Conservation (phyloP, 2,797 vertebrate genomes). For the Neosilurus hyrtlii region DNA sequence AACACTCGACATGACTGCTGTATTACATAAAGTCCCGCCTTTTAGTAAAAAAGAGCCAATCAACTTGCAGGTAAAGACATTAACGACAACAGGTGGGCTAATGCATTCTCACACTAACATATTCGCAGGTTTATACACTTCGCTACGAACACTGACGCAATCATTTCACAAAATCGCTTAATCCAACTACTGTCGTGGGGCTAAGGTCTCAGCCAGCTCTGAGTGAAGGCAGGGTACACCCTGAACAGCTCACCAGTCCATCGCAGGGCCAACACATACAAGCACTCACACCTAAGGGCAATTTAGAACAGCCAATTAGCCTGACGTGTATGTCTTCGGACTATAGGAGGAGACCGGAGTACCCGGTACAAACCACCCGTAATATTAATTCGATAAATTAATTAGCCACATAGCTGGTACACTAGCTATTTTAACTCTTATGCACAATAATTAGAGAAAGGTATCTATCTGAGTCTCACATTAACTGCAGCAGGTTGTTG, state of each 20-base stretch:
- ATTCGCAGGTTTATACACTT: neutral
- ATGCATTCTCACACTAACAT: neutral
- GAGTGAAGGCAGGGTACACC: too few relatives aligned
- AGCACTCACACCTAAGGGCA: too few relatives aligned
- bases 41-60: neutral
- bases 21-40: neutral
- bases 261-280: too few relatives aligned
- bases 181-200: too few relatives aligned
- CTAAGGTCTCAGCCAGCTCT: too few relatives aligned
- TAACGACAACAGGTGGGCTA: neutral
- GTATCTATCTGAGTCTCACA: neutral
- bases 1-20: neutral
- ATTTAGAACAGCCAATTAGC: too few relatives aligned
- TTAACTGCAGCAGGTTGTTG: neutral
- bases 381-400: neutral
- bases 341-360: too few relatives aligned
- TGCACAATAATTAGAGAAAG: too few relatives aligned
- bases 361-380: neutral
- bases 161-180: too few relatives aligned
- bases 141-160: too few relatives aligned
- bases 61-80: neutral
- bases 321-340: too few relatives aligned
- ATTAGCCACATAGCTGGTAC: neutral
- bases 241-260: too few relatives aligned
- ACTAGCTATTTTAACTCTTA: neutral